A percentile compares a stretch with the other conserved stretches of the same genome.
phyloP scores from a whole-genome alignment of 2,113 vertebrate species.

The Equus przewalskii region DNA sequence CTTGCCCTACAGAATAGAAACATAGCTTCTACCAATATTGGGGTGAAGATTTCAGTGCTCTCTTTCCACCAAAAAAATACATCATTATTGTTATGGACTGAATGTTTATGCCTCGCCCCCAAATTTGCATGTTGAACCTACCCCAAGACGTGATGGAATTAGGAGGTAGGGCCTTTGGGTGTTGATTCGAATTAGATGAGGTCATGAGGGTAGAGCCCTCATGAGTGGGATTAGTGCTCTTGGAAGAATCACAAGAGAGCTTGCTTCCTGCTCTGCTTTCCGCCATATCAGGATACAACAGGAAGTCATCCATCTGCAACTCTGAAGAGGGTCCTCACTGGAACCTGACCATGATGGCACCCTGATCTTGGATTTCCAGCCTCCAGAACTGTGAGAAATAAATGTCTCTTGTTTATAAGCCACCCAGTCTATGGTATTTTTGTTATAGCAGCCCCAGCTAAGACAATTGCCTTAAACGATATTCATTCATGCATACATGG shows the following conservation, averaged over 20 bases:
- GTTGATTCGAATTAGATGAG: neutral
- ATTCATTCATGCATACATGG: neutral
- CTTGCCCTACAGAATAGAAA: neutral
- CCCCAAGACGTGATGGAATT: neutral
- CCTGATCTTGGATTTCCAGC: neutral
- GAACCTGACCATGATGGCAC: neutral
- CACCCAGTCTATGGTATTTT: neutral
- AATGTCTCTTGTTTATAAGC: neutral
- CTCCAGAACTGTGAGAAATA: neutral
- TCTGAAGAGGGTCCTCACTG: neutral
- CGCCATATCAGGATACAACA: neutral
- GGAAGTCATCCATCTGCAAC: neutral
- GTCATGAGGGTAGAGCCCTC: neutral
- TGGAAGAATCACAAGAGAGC: neutral
- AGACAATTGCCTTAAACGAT: neutral
- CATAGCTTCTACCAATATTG: neutral
- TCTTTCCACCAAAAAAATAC: neutral
- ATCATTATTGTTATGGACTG: neutral
- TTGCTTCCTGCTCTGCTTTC: neutral
- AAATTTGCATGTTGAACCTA: neutral
- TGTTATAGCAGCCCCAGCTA: neutral
- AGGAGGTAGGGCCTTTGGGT: neutral
- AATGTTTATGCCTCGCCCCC: neutral
- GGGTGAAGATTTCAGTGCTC: neutral
- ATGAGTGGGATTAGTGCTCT: neutral